A percentile compares a stretch with the other conserved stretches of the same genome.
Conservation (phyloP, 2,113 vertebrate species). For the Ginglymostoma cirratum region DNA sequence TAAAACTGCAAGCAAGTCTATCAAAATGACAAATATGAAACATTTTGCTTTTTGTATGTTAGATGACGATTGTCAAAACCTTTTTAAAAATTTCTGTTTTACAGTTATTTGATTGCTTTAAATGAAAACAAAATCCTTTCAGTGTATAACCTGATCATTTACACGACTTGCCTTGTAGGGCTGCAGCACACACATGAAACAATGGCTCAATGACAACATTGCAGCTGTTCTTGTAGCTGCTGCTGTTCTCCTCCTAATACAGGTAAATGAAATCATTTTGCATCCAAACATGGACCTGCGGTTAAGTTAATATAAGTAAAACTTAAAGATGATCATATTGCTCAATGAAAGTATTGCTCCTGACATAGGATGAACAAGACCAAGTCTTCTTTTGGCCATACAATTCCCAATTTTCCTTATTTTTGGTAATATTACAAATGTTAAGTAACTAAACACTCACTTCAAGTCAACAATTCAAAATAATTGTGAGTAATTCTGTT, state of each 20-base stretch:
- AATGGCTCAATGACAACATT: constrained; percentile 43
- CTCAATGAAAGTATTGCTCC: not conserved
- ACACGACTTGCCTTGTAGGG: constrained; percentile 41
- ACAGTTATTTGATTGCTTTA: not conserved
- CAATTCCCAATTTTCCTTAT: not conserved
- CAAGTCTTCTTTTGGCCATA: not conserved
- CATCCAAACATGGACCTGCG: not conserved
- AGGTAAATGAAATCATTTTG: constrained; percentile 43
- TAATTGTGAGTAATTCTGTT: not conserved
- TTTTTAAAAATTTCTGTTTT: not conserved
- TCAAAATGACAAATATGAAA: not conserved
- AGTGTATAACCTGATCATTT: not conserved
- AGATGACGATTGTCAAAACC: not conserved
- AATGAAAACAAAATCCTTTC: not conserved
- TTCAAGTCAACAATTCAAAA: not conserved
- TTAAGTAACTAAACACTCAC: not conserved
- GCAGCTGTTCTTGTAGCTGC: constrained; percentile 44
- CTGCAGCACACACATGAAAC: constrained; percentile 46
- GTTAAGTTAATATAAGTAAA: constrained; percentile 35
- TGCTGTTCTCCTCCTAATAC: constrained; percentile 42
- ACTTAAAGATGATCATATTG: not conserved
- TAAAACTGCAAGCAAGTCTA: not conserved
- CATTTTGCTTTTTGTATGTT: not conserved
- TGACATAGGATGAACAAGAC: not conserved
- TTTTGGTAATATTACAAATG: not conserved